Evolutionary conservation across 2,888 invertebrate species (phyloP).

Genomic region (Tortrix viridana): DNA sequence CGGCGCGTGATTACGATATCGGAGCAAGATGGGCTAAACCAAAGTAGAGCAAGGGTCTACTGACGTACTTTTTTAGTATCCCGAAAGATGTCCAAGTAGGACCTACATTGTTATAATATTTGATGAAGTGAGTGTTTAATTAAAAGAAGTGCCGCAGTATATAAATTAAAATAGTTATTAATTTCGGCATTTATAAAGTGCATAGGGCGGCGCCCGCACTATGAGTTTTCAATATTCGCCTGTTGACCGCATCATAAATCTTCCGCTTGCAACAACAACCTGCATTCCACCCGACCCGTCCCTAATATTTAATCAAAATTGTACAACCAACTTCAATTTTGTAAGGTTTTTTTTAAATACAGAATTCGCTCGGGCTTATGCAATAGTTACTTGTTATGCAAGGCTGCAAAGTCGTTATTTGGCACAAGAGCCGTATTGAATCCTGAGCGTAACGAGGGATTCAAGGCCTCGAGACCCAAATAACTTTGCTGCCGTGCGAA

Average conservation of each 20-base stretch:
- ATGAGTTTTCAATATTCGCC: slow-evolving; percentile 78
- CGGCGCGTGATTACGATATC: no score
- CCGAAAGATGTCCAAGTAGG: no score
- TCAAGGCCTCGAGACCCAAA: no score
- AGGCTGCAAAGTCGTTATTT: no score
- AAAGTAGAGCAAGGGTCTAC: no score
- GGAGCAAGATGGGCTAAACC: no score
- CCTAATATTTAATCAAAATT: slow-evolving; percentile 76
- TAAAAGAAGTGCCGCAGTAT: background rate
- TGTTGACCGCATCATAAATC: slow-evolving; percentile 80
- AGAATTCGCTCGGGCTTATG: background rate
- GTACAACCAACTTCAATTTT: slow-evolving; percentile 57
- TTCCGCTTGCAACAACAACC: slow-evolving; percentile 69
- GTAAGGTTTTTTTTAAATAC: background rate
- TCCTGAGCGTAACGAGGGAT: no score
- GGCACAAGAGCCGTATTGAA: no score
- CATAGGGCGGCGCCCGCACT: slow-evolving; percentile 55
- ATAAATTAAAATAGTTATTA: slow-evolving; percentile 47
- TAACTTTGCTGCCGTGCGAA: no score
- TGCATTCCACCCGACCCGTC: slow-evolving; percentile 64
- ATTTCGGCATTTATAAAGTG: slow-evolving; percentile 61
- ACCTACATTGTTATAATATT: no score
- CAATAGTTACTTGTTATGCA: no score
- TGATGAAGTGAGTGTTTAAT: background rate
- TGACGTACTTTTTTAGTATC: no score